These are phyloP conservation scores for Eristalinus aeneus DNA, from an alignment of 2,888 invertebrate species.

Conservation along the genomic window DNA sequence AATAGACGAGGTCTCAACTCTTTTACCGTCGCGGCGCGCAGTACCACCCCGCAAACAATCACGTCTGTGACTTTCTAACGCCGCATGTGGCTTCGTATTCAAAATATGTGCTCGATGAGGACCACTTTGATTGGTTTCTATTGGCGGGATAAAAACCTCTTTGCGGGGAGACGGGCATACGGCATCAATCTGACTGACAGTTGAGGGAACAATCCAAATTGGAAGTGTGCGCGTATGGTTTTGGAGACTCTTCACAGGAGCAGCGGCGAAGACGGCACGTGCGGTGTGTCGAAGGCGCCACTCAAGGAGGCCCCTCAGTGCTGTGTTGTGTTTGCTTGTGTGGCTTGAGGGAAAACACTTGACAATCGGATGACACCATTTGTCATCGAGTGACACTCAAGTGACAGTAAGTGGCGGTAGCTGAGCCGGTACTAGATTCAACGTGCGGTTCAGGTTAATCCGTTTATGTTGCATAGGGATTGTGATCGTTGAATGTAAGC, in stretches of 20 bases:
- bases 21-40: slow-evolving; percentile 16
- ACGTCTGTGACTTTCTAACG: slow-evolving; percentile 1
- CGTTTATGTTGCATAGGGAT: background rate
- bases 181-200: slow-evolving; percentile 39
- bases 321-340: background rate
- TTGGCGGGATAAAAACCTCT: slow-evolving; percentile 42
- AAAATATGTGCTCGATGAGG: slow-evolving; percentile 21
- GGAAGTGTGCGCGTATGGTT: background rate
- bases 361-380: slow-evolving; percentile 15
- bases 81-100: slow-evolving; percentile 17
- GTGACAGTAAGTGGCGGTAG: background rate
- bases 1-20: slow-evolving; percentile 46
- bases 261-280: slow-evolving; percentile 11
- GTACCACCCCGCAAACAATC: background rate
- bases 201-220: slow-evolving; percentile 37
- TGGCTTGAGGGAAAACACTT: slow-evolving; percentile 6
- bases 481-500: background rate
- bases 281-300: slow-evolving; percentile 19
- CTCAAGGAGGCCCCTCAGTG: background rate
- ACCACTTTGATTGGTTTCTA: slow-evolving; percentile 41
- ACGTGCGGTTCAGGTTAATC: background rate
- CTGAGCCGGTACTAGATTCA: background rate
- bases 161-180: slow-evolving; percentile 17
- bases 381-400: background rate
- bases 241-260: slow-evolving; percentile 10